Percentiles rank a stretch among this genome's conserved stretches.
phyloP scores from a whole-genome alignment of 2,888 invertebrate genomes.

The Cremastinae sp. region DNA sequence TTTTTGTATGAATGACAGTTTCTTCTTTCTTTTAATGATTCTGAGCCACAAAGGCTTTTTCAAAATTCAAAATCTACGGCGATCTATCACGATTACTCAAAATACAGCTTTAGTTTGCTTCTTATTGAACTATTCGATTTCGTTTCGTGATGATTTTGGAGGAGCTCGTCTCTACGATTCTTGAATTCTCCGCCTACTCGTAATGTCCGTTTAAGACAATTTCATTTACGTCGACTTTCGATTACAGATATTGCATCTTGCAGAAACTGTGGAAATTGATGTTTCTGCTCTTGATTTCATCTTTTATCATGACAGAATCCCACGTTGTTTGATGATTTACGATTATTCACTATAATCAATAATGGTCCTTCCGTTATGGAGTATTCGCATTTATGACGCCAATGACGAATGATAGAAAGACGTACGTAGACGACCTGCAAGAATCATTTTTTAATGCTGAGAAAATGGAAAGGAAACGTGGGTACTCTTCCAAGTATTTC shows the following conservation, averaged over 20 bases:
- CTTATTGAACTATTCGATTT: too few species aligned
- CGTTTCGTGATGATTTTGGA: not conserved
- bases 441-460: slow-evolving; percentile 77
- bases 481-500: slow-evolving; percentile 43
- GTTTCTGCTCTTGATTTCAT: slow-evolving; percentile 26
- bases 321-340: slow-evolving; percentile 59
- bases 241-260: not conserved
- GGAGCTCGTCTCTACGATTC: too few species aligned
- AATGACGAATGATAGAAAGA: slow-evolving; percentile 61
- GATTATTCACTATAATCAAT: slow-evolving; percentile 60
- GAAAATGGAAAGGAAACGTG: slow-evolving; percentile 62
- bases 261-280: slow-evolving; percentile 9
- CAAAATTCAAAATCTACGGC: not conserved
- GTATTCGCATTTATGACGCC: slow-evolving; percentile 55
- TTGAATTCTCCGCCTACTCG: not conserved
- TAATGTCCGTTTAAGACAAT: slow-evolving; percentile 1
- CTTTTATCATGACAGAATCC: slow-evolving; percentile 50
- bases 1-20: slow-evolving; percentile 18
- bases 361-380: slow-evolving; percentile 51
- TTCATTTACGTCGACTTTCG: slow-evolving; percentile 1
- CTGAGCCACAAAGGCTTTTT: not conserved
- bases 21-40: slow-evolving; percentile 38
- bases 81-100: slow-evolving; percentile 45
- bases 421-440: slow-evolving; percentile 76
- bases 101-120: slow-evolving; percentile 33